A percentile compares a stretch with the other conserved stretches of the same genome.
Evolutionary conservation across 2,113 vertebrate genomes (phyloP).

Genomic region (Symphodus melops): DNA sequence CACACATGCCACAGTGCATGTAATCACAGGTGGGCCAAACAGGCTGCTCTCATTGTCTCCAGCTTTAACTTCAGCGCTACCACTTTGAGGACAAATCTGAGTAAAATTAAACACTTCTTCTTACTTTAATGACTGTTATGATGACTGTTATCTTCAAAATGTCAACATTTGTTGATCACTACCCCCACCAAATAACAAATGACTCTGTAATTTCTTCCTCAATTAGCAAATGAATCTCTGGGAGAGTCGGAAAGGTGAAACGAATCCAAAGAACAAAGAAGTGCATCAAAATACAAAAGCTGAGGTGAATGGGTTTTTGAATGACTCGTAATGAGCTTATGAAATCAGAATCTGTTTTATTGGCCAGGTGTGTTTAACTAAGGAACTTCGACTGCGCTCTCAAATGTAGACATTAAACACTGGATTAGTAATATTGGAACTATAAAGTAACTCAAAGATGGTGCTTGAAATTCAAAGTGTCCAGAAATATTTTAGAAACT

Average conservation of each 20-base stretch:
- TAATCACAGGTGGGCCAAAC: constrained; percentile 19
- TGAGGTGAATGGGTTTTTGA: constrained; percentile 31
- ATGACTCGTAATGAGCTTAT: constrained; percentile 31
- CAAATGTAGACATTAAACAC: too few relatives aligned
- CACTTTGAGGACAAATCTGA: constrained; percentile 4
- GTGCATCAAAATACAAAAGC: constrained; percentile 14
- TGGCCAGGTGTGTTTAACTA: too few relatives aligned
- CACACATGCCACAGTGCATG: constrained; percentile 36
- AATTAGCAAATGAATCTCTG: not conserved
- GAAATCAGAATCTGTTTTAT: too few relatives aligned
- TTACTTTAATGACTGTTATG: not conserved
- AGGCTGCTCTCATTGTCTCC: constrained; percentile 2
- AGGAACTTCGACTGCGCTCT: too few relatives aligned
- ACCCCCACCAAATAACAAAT: not conserved
- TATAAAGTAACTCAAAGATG: constrained; percentile 18
- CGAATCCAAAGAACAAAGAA: constrained; percentile 1
- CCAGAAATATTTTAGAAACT: constrained; percentile 8
- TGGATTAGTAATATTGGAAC: too few relatives aligned
- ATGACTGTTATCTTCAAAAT: not conserved
- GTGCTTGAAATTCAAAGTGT: constrained; percentile 13
- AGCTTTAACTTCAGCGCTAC: not conserved
- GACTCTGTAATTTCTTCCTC: not conserved
- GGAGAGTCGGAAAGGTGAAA: constrained; percentile 8
- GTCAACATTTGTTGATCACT: too few relatives aligned
- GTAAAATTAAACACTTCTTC: not conserved